Evolutionary conservation across 2,797 vertebrate genomes (phyloP).

Genomic region (Bradypus variegatus): DNA sequence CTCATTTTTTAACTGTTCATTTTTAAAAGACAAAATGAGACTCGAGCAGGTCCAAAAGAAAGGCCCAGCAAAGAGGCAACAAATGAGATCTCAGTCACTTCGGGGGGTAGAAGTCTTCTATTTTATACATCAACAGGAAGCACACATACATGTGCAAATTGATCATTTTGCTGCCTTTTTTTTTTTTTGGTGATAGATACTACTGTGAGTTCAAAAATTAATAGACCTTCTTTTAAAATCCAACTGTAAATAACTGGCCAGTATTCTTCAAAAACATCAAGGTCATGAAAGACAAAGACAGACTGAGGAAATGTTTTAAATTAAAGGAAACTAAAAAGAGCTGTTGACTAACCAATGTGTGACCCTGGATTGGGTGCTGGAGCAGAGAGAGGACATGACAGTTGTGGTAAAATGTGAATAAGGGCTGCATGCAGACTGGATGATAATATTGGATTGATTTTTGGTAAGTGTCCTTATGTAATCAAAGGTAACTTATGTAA

Average conservation of each 20-base stretch:
- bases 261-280: not conserved
- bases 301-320: not conserved
- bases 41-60: not conserved
- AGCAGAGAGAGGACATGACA: too few relatives aligned
- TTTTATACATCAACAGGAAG: not conserved
- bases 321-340: not conserved
- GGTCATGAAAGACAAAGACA: not conserved
- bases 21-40: not conserved
- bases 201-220: not conserved
- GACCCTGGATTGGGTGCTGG: too few relatives aligned
- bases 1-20: not conserved
- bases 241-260: not conserved
- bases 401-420: not conserved
- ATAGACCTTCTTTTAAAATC: not conserved
- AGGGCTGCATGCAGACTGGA: not conserved
- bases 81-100: not conserved
- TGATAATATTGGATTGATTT: not conserved
- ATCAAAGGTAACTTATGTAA: not conserved
- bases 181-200: not conserved
- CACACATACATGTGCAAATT: fast-evolving
- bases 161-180: too few relatives aligned
- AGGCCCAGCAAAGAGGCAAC: not conserved
- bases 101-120: not conserved
- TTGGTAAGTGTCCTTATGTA: not conserved
- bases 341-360: fast-evolving